Evolutionary conservation across 1,140 invertebrate species (phyloP).

Genomic region (Anastrepha ludens): DNA sequence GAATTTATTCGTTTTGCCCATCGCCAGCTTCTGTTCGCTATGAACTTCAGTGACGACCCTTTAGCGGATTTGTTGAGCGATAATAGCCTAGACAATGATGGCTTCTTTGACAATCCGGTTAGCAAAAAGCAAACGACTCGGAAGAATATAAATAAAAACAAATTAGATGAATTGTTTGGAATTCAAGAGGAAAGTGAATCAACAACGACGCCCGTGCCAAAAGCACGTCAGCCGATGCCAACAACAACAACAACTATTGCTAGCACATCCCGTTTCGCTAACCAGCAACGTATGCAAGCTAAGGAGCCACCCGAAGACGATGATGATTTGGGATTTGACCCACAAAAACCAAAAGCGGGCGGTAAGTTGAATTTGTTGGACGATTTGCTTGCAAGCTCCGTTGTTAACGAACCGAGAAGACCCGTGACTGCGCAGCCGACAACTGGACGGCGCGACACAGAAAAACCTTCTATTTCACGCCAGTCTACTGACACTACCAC

Average conservation of each 20-base stretch:
- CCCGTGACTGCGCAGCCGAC: slow-evolving; percentile 57
- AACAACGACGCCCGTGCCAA: slow-evolving; percentile 28
- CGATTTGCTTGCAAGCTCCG: slow-evolving; percentile 58
- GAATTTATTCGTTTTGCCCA: neutral
- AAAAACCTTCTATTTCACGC: slow-evolving; percentile 65
- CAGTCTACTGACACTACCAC: slow-evolving; percentile 72
- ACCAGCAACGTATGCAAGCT: slow-evolving; percentile 7
- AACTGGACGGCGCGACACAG: slow-evolving; percentile 54
- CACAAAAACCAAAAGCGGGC: slow-evolving; percentile 66
- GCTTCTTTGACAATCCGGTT: slow-evolving; percentile 74
- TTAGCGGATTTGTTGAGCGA: slow-evolving; percentile 74
- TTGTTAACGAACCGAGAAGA: slow-evolving; percentile 59
- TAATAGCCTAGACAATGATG: slow-evolving; percentile 76
- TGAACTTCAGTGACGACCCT: slow-evolving; percentile 74
- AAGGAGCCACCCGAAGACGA: slow-evolving; percentile 59
- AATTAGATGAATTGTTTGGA: slow-evolving; percentile 71
- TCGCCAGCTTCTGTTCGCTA: slow-evolving; percentile 47
- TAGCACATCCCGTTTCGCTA: neutral
- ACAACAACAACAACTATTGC: slow-evolving; percentile 20
- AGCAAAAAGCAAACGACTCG: neutral
- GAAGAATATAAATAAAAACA: slow-evolving; percentile 59
- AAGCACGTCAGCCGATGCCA: slow-evolving; percentile 37
- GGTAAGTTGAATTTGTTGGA: slow-evolving; percentile 61
- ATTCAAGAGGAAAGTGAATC: slow-evolving; percentile 68
- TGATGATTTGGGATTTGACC: slow-evolving; percentile 72